Evolutionary conservation across 2,888 invertebrate genomes (phyloP).

Genomic region (Pheosia gnoma): DNA sequence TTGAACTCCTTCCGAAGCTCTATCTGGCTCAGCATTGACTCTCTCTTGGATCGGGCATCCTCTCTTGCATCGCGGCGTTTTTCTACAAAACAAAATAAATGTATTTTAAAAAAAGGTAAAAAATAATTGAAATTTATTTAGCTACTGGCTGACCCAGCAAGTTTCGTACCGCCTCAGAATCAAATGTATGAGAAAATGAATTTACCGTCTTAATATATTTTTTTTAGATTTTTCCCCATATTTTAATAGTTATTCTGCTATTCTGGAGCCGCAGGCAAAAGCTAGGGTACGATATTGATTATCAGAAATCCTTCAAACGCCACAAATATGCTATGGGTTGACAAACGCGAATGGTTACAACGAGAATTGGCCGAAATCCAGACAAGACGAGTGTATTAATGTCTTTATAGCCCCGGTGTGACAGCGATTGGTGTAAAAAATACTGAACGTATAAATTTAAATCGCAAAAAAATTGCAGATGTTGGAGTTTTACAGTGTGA

Average conservation of each 20-base stretch:
- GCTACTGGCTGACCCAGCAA: no score
- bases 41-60: conserved; percentile 73
- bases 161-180: no score
- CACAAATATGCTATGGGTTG: no score
- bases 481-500: not conserved
- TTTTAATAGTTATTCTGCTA: no score
- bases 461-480: not conserved
- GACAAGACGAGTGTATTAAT: not conserved
- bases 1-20: conserved; percentile 77
- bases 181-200: no score
- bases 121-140: no score
- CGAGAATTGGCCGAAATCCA: not conserved
- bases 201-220: no score
- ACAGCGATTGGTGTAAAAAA: not conserved
- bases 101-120: not conserved
- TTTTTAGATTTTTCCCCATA: no score
- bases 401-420: not conserved
- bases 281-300: no score
- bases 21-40: conserved; percentile 77
- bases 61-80: conserved; percentile 59
- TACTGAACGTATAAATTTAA: no score
- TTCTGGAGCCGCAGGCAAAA: no score
- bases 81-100: conserved; percentile 47
- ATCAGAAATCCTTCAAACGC: no score
- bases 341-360: not conserved